Evolutionary conservation across 2,888 invertebrate genomes (phyloP), one percentile per base, ranked within the genome.

Genomic region (Ormyrus rosae): DNA sequence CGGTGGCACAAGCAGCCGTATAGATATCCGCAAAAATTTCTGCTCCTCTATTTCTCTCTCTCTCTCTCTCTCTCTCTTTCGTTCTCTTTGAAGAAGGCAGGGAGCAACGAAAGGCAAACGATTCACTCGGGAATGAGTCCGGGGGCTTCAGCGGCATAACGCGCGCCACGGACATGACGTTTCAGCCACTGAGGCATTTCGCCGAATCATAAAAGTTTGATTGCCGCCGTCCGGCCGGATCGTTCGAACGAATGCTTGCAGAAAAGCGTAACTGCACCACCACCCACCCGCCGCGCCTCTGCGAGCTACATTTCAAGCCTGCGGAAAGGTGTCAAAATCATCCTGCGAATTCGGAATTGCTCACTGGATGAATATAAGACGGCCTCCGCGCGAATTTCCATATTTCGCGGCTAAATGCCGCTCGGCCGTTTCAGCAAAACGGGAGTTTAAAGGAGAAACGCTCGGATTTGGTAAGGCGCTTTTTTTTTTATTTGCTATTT

Each of bases 161-260:
- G 64, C 53, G 64, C 50, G 65, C n/a, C 19, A 19, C 34, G n/a
- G 46, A 58, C 64, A 50, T 53, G 72, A 58, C 65, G 51, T 76
- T 71, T 81, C 64, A 58, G 71, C 64, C n/a, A 19, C 46, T 70
- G 58, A 53, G 76, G 65, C 68, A 69, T 76, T 79, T 70, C 61
- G 65, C 53, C 51, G 61, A 79, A 81, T 80, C 78, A 77, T 83
- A 81, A 83, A 83, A 83, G 76, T 78, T 81, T 81, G 83, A 83
- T 83, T 81, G 74, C 75, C 58, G 64, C 80, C 77, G 74, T 69
- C 81, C 64, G 19, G 69, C 45, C 13, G n/a, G 55, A 58, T 70
- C 77, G 72, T 69, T 73, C 60, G 60, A 19, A 74, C 71, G 71
- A 76, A 76, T 67, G 61, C 71, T 60, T 46, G 64, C 58, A n/a